Evolutionary conservation across 2,113 vertebrate genomes (phyloP), one percentile per base, ranked within the genome.

Genomic region (Pteruthius melanotis): DNA sequence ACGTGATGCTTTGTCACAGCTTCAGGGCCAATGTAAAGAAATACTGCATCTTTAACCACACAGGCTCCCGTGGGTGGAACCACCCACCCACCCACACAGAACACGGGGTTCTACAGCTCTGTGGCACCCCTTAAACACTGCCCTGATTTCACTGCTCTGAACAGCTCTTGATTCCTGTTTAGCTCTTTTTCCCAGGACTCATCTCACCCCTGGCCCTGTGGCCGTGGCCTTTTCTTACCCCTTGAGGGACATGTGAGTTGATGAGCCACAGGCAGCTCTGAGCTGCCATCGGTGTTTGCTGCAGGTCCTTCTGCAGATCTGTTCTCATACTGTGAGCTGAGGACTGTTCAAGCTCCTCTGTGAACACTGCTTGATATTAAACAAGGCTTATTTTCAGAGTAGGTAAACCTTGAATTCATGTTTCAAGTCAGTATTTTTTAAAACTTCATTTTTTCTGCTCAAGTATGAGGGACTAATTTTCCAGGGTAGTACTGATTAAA

Each of bases 11-110:
- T 70, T 44, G 23, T 93, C 97, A 94, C 91, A 97, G 95, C 94
- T 95, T 96, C 39, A 52, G 86, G 95, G 89, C 82, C 49, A 72
- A 23, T 50, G 92, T 83, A 87, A 96, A 97, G 95, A 93, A 96
- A 97, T 70, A 95, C 97, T 95, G 94, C 75, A 91, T 52, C 94
- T 96, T 96, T 53, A 77, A 31, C 39, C 61, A 37, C 64, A 26
- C 5, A 11, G 42, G 42, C 45, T 76, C 14, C 12, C 1, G 0
- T 14, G 49, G 66, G 11, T 27, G 47, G 53, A 13, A 37, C 21
- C 5, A 9, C 28, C 44, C 71, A 45, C 50, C 54, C 83, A 4
- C 11, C 49, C 27, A 14, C 7, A 30, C 17, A 89, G 59, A 18
- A 59, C 16, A 18, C 9, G 12, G 1, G 15, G 37, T 21, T 26